Conservation (phyloP, 1,140 invertebrate species). For the Heliothis virescens region DNA sequence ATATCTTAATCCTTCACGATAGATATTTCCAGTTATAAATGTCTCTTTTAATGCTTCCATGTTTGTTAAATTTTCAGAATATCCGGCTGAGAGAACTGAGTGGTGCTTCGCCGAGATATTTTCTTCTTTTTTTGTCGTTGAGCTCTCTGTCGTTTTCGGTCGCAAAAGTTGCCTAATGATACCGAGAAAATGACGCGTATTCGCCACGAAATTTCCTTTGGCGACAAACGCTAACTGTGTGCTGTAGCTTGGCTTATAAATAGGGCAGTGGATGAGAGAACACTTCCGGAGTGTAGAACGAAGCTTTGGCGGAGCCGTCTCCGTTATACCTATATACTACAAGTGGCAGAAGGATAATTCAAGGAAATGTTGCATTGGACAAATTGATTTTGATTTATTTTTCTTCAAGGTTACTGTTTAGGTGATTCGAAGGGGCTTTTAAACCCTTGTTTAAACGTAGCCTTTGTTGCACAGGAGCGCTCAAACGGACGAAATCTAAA, state of each 20-base stretch:
- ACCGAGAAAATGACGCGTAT: slow-evolving; percentile 42
- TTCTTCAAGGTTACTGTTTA: not conserved
- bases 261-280: slow-evolving; percentile 77
- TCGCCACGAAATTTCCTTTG: slow-evolving; percentile 38
- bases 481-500: too few species aligned
- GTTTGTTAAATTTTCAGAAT: slow-evolving; percentile 43
- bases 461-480: too few species aligned
- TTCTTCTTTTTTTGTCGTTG: slow-evolving; percentile 36
- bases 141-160: slow-evolving; percentile 29
- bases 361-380: not conserved
- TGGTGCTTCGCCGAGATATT: slow-evolving; percentile 24
- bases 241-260: slow-evolving; percentile 71
- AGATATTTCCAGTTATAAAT: slow-evolving; percentile 36
- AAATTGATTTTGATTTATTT: not conserved
- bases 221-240: slow-evolving; percentile 41
- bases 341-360: not conserved
- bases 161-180: slow-evolving; percentile 44
- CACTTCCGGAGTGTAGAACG: slow-evolving; percentile 70
- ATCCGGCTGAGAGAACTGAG: slow-evolving; percentile 50
- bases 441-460: too few species aligned
- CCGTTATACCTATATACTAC: slow-evolving; percentile 60
- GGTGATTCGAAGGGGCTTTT: too few species aligned
- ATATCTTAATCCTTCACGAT: slow-evolving; percentile 29
- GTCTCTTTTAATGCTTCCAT: slow-evolving; percentile 35
- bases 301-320: slow-evolving; percentile 68